These are phyloP conservation scores for Mastigias papua DNA, from an alignment of 30 jellyfish, hydroid and myxozoan species.

Conservation along the genomic window DNA sequence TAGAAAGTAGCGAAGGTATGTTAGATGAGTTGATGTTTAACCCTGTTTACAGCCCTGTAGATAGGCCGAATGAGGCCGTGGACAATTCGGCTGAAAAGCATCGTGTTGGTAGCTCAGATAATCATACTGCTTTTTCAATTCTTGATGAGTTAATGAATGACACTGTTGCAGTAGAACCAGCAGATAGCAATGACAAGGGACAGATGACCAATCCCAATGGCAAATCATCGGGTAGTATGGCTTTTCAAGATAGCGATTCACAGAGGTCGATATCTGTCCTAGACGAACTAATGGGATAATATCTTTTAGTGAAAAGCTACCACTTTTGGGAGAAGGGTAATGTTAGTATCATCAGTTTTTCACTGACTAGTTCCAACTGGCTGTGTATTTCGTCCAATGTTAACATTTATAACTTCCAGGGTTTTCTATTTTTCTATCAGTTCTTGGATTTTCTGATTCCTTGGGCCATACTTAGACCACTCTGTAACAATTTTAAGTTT, in stretches of 20 bases:
- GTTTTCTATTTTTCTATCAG: no score
- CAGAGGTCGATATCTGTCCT: constrained; percentile 27
- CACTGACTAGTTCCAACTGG: no score
- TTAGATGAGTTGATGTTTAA: constrained; percentile 22
- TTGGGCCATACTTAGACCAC: no score
- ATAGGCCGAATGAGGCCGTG: neutral
- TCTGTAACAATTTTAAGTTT: no score
- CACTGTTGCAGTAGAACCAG: neutral
- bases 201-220: neutral
- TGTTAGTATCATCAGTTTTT: no score
- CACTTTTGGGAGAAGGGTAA: no score
- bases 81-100: neutral
- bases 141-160: constrained; percentile 61
- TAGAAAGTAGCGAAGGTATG: constrained; percentile 11
- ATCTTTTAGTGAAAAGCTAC: no score
- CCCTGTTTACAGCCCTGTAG: neutral
- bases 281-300: constrained; percentile 28
- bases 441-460: no score
- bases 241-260: neutral
- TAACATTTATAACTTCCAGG: no score
- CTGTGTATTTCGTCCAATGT: no score
- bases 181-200: neutral
- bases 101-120: neutral
- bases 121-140: constrained; percentile 16
- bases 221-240: neutral